Evolutionary conservation across 2,888 invertebrate species (phyloP).

Genomic region (Halocaridina rubra): DNA sequence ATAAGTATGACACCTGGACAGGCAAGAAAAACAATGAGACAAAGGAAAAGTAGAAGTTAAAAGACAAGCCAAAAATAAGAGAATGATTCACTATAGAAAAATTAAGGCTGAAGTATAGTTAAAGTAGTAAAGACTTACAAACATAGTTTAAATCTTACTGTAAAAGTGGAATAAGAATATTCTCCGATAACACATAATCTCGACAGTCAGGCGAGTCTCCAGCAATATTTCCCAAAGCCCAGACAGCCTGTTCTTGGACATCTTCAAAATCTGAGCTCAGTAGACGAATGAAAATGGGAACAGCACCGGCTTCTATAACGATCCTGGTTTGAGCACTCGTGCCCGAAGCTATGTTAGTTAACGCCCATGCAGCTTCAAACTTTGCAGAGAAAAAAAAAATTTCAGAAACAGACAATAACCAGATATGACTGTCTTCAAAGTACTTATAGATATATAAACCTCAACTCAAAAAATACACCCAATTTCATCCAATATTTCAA

Average conservation of each 20-base stretch:
- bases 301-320: slow-evolving; percentile 87
- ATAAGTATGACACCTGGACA: too few relatives aligned
- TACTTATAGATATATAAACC: too few relatives aligned
- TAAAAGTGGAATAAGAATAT: slow-evolving; percentile 82
- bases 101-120: too few relatives aligned
- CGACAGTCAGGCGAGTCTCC: slow-evolving; percentile 75
- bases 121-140: too few relatives aligned
- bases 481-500: too few relatives aligned
- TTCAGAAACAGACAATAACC: too few relatives aligned
- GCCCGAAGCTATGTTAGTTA: slow-evolving; percentile 97
- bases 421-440: too few relatives aligned
- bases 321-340: slow-evolving; percentile 89
- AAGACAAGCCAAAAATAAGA: too few relatives aligned
- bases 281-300: slow-evolving; percentile 83
- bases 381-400: slow-evolving; percentile 76
- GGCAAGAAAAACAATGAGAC: too few relatives aligned
- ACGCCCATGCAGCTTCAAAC: slow-evolving; percentile 97
- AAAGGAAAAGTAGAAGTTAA: too few relatives aligned
- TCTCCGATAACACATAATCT: slow-evolving; percentile 86
- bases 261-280: slow-evolving; percentile 77
- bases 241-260: slow-evolving; percentile 92
- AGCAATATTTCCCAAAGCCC: slow-evolving; percentile 98
- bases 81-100: too few relatives aligned
- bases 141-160: slow-evolving; percentile 76
- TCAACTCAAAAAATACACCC: too few relatives aligned